Conservation (phyloP, 2,113 vertebrate genomes). For the Calidris pygmaea region DNA sequence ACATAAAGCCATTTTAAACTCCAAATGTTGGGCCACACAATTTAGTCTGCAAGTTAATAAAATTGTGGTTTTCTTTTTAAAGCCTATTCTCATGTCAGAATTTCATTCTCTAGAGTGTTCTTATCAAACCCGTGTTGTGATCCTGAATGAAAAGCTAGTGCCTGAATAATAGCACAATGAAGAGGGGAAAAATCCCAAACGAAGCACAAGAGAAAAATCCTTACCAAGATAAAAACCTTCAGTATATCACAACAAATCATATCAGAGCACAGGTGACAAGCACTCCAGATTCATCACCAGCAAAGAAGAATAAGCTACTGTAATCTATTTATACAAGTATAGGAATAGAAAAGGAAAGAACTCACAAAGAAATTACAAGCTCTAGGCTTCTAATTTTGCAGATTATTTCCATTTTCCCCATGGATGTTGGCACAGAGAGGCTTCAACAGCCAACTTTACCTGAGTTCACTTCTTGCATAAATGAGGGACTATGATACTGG, state of each 20-base stretch:
- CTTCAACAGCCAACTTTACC: neutral
- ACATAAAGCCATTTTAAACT: neutral
- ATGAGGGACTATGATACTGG: neutral
- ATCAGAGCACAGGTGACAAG: neutral
- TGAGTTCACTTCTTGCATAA: neutral
- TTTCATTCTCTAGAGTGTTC: constrained; percentile 15
- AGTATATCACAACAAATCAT: neutral
- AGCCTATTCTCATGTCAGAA: neutral
- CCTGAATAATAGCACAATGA: neutral
- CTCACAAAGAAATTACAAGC: neutral
- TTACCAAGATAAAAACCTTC: neutral
- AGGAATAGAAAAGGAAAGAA: neutral
- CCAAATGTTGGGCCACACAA: neutral
- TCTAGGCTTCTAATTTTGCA: constrained; percentile 15
- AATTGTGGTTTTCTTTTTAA: neutral
- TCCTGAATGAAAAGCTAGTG: neutral
- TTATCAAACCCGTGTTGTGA: neutral
- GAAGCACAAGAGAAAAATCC: neutral
- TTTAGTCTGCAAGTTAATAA: neutral
- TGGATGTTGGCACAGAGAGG: neutral
- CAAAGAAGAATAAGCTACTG: constrained; percentile 9
- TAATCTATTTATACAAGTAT: neutral
- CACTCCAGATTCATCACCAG: neutral
- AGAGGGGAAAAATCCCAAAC: neutral
- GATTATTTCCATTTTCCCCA: constrained; percentile 2